Percentiles rank a stretch among this genome's conserved stretches.
Evolutionary conservation across 2,888 invertebrate species (phyloP).

Genomic region (Pyrochroa serraticornis): DNA sequence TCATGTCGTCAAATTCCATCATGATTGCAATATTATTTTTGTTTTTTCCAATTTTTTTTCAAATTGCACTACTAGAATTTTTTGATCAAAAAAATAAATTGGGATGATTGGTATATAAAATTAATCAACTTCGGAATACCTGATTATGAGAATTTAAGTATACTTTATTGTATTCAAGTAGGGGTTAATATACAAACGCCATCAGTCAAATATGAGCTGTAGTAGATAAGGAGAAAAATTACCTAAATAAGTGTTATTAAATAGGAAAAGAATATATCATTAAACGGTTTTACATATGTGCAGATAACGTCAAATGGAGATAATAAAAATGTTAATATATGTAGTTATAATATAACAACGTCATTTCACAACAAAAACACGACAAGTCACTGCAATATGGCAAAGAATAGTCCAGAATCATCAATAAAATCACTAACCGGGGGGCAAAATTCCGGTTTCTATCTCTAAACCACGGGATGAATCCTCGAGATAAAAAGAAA

Average conservation of each 20-base stretch:
- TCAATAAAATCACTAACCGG: slow-evolving; percentile 13
- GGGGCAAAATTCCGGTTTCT: not conserved
- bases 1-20: too few relatives aligned
- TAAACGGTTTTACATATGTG: not conserved
- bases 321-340: slow-evolving; percentile 9
- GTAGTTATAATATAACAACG: slow-evolving; percentile 6
- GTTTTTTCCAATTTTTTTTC: not conserved
- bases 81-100: slow-evolving; percentile 6
- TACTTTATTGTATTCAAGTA: slow-evolving; percentile 19
- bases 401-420: slow-evolving; percentile 21
- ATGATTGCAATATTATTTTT: slow-evolving; percentile 15
- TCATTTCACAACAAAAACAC: not conserved
- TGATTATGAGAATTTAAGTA: slow-evolving; percentile 9
- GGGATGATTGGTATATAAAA: slow-evolving; percentile 16
- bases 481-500: slow-evolving; percentile 25
- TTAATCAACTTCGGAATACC: slow-evolving; percentile 20
- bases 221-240: not conserved
- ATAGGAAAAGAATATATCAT: slow-evolving; percentile 3
- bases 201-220: not conserved
- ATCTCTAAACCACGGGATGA: slow-evolving; percentile 24
- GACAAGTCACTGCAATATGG: slow-evolving; percentile 15
- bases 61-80: not conserved
- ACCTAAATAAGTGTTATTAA: slow-evolving; percentile 17
- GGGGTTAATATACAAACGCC: slow-evolving; percentile 21
- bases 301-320: slow-evolving; percentile 4